phyloP scores from a whole-genome alignment of 2,888 invertebrate species.

The Globia sparganii region DNA sequence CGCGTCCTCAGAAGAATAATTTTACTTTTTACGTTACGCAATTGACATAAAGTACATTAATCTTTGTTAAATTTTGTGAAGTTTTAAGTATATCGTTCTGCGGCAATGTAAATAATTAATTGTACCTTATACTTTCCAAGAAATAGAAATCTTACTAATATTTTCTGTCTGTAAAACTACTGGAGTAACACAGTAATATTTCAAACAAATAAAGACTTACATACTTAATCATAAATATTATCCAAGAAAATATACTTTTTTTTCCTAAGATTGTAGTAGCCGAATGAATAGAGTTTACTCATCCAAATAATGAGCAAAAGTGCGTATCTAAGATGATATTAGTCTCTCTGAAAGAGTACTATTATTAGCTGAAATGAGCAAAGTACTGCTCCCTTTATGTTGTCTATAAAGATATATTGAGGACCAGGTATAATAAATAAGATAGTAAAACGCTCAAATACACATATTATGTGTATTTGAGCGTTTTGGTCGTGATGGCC shows the following conservation, averaged over 20 bases:
- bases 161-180: not conserved
- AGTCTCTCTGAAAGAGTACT: slow-evolving; percentile 53
- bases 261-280: slow-evolving; percentile 28
- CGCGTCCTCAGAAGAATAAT: not conserved
- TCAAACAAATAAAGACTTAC: slow-evolving; percentile 22
- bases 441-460: too few species aligned
- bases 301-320: slow-evolving; percentile 62
- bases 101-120: not conserved
- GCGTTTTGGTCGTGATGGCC: not conserved
- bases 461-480: too few species aligned
- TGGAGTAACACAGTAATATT: not conserved
- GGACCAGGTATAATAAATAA: slow-evolving; percentile 44
- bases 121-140: not conserved
- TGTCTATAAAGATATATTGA: slow-evolving; percentile 47
- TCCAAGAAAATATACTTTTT: slow-evolving; percentile 33
- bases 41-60: not conserved
- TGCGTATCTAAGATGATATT: slow-evolving; percentile 67
- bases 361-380: slow-evolving; percentile 66
- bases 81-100: not conserved
- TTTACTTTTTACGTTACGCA: not conserved
- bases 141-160: not conserved
- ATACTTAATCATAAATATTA: slow-evolving; percentile 13
- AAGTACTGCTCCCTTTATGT: slow-evolving; percentile 53
- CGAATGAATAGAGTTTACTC: slow-evolving; percentile 55
- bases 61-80: not conserved